A percentile compares a stretch with the other conserved stretches of the same genome.
phyloP scores from a whole-genome alignment of 1,140 invertebrate genomes.

The Cydia fagiglandana region DNA sequence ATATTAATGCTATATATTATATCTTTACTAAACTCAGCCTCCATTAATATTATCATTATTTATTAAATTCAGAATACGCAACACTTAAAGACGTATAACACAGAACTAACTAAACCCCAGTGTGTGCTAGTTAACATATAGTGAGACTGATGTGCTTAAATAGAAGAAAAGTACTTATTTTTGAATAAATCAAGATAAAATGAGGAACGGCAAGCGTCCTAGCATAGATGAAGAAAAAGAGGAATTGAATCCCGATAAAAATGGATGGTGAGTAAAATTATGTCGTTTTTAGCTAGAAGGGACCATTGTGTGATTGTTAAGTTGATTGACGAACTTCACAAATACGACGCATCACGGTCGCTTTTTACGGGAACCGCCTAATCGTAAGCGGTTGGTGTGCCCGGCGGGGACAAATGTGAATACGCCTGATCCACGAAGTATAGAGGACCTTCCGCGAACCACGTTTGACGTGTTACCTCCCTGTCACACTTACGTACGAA shows the following conservation, averaged over 20 bases:
- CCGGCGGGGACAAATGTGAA: too few species aligned
- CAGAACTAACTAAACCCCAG: constrained; percentile 4
- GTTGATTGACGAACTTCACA: too few species aligned
- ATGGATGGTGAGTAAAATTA: constrained; percentile 57
- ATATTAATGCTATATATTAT: background rate
- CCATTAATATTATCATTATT: background rate
- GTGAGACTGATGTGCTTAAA: background rate
- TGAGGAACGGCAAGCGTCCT: constrained; percentile 44
- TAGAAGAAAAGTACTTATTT: background rate
- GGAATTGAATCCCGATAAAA: constrained; percentile 54
- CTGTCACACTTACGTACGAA: too few species aligned
- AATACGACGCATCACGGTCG: too few species aligned
- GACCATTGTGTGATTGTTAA: too few species aligned
- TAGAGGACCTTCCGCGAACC: too few species aligned
- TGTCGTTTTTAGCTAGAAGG: too few species aligned
- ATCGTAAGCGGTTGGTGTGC: too few species aligned
- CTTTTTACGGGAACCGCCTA: too few species aligned
- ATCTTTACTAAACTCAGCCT: background rate
- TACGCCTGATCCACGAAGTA: too few species aligned
- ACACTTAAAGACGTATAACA: background rate
- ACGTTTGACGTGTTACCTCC: too few species aligned
- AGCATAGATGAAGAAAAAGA: constrained; percentile 56
- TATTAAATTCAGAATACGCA: background rate
- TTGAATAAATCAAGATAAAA: constrained; percentile 38
- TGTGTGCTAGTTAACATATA: constrained; percentile 15